Conservation (phyloP, 2,888 invertebrate species). For the Phytoseiulus persimilis region DNA sequence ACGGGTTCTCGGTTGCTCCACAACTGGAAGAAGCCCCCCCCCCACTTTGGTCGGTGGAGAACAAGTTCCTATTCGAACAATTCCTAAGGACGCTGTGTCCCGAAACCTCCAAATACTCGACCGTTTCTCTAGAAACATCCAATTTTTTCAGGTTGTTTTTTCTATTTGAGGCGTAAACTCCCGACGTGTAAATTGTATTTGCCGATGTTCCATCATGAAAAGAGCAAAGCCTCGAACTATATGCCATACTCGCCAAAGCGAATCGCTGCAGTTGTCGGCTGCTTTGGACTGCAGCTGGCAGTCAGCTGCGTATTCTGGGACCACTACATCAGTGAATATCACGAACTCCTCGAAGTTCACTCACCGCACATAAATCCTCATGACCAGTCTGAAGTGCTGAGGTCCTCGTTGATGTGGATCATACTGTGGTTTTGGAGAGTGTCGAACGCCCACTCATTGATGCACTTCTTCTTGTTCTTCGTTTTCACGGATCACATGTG, state of each 20-base stretch:
- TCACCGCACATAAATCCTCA: constrained; percentile 43
- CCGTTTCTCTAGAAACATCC: no score
- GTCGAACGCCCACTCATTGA: constrained; percentile 67
- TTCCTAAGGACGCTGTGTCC: no score
- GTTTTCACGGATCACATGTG: constrained; percentile 73
- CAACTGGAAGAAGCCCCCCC: no score
- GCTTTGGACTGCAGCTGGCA: constrained; percentile 57
- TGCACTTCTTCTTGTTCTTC: constrained; percentile 65
- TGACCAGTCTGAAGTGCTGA: constrained; percentile 54
- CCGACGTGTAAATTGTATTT: constrained; percentile 43
- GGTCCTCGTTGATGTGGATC: constrained; percentile 65
- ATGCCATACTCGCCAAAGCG: constrained; percentile 30
- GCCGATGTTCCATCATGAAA: constrained; percentile 41
- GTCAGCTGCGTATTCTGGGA: constrained; percentile 73
- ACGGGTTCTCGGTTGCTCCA: no score
- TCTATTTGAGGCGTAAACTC: constrained; percentile 41
- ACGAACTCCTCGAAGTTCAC: constrained; percentile 61
- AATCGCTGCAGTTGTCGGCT: constrained; percentile 50
- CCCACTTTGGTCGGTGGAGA: no score
- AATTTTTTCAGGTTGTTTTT: constrained; percentile 43
- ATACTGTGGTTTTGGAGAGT: constrained; percentile 68
- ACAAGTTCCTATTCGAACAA: no score
- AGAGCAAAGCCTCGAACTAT: constrained; percentile 37
- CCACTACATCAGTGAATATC: constrained; percentile 69
- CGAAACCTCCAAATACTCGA: no score